Conservation (phyloP, 2,113 vertebrate genomes). For the Dipodomys merriami region DNA sequence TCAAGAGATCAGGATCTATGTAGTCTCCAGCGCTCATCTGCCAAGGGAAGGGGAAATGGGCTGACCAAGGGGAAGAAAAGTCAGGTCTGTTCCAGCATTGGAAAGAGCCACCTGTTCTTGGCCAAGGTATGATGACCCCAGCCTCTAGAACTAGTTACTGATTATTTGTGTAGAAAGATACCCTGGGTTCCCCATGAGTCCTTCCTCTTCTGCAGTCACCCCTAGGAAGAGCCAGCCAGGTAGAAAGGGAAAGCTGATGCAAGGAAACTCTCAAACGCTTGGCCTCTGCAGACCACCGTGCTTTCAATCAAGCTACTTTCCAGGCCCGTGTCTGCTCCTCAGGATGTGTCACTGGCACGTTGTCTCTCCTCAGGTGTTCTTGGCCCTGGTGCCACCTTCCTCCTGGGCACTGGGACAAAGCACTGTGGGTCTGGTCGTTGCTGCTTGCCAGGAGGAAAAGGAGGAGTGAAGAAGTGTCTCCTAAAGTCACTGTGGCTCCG, state of each 20-base stretch:
- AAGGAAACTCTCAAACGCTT: constrained; percentile 53
- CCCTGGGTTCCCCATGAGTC: background rate
- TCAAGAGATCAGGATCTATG: background rate
- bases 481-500: background rate
- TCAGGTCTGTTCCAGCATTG: background rate
- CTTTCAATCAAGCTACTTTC: constrained; percentile 48
- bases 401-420: background rate
- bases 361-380: background rate
- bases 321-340: background rate
- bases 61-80: background rate
- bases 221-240: constrained; percentile 31
- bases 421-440: background rate
- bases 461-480: background rate
- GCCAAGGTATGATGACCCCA: background rate
- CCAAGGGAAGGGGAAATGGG: background rate
- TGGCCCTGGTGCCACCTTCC: background rate
- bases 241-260: constrained; percentile 57
- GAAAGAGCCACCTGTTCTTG: background rate
- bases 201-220: constrained; percentile 8
- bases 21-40: background rate
- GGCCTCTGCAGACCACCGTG: background rate
- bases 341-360: background rate
- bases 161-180: background rate
- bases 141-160: background rate
- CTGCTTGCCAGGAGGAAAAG: background rate